Evolutionary conservation across 2,888 invertebrate species (phyloP), one percentile per base, ranked within the genome.

Genomic region (Glyphotaelius pellucidus): DNA sequence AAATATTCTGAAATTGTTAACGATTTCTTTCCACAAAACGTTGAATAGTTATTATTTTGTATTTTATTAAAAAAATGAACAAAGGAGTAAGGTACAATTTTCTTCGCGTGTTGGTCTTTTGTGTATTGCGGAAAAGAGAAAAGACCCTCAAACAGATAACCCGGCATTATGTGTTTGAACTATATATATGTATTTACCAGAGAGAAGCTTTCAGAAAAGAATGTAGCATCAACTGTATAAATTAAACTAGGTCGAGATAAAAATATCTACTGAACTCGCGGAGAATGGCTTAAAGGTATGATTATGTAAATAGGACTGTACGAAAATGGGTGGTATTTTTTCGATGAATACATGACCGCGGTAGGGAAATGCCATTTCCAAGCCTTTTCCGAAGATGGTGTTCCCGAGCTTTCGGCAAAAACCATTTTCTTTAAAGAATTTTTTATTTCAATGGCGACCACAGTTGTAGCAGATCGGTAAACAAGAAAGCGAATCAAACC

Each of bases 241-340:
- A 86, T 42, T 86, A 42, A 86, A 86, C 42, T 42, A 35, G 47
- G 31, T 32, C 81, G 47, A 42, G 47, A 86, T 47, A 86, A 67
- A 87, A 87, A 87, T 84, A 87, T 87, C 47, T 52, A 52, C 47
- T 7, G 87, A 52, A 87, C 31, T 67, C 47, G 35, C 87, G 19
- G 31, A 32, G 52, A 52, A 87, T 31, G 52, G 87, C 87, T 87
- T 87, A 87, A 30, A 87, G 87, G 87, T 47, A 87, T 87, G 87
- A 87, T 87, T 87, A 87, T 87, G 87, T 87, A 87, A 87, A 87
- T 47, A 67, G 31, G 30, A 47, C 19, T 30, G 87, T 52, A 87
- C 52, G 87, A 87, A 31, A 87, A 87, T 67, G 47, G 47, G 42
- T 87, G 52, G 52, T 25, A 87, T 87, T 87, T 87, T 87, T 87